A percentile compares a stretch with the other conserved stretches of the same genome.
Conservation (phyloP, 30 jellyfish, hydroid and myxozoan genomes). For the Euphysa ruthae region DNA sequence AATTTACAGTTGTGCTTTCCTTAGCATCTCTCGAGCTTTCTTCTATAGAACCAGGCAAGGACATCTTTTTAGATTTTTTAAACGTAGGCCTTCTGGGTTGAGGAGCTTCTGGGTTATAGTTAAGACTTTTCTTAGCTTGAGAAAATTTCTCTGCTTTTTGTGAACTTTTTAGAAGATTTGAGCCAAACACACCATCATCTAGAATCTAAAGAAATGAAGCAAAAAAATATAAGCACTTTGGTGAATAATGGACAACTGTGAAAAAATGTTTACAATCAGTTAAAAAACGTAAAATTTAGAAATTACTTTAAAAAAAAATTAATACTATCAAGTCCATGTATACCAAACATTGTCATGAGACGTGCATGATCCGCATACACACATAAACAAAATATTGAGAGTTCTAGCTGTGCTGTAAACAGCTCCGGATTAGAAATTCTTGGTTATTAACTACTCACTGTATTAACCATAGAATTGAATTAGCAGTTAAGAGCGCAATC, state of each 20-base stretch:
- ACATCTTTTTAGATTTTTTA: neutral
- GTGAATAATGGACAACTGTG: neutral
- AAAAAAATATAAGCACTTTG: neutral
- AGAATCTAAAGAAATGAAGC: too few relatives aligned
- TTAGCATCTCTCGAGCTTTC: neutral
- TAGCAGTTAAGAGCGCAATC: too few relatives aligned
- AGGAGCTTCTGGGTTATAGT: constrained; percentile 18
- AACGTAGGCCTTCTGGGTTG: constrained; percentile 9
- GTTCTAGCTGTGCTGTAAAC: too few relatives aligned
- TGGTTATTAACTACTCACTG: too few relatives aligned
- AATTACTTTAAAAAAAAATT: neutral
- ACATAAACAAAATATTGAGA: too few relatives aligned
- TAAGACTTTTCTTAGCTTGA: neutral
- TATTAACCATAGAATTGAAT: too few relatives aligned
- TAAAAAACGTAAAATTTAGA: neutral
- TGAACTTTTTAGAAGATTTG: constrained; percentile 24
- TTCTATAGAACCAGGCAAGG: neutral
- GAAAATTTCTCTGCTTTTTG: neutral
- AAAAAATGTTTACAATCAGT: neutral
- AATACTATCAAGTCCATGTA: neutral
- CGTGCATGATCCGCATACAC: too few relatives aligned
- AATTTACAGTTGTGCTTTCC: neutral
- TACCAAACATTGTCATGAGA: too few relatives aligned
- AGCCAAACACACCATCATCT: constrained; percentile 70
- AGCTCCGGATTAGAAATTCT: too few relatives aligned